phyloP scores from a whole-genome alignment of 2,113 vertebrate genomes.

The Butorides virescens region DNA sequence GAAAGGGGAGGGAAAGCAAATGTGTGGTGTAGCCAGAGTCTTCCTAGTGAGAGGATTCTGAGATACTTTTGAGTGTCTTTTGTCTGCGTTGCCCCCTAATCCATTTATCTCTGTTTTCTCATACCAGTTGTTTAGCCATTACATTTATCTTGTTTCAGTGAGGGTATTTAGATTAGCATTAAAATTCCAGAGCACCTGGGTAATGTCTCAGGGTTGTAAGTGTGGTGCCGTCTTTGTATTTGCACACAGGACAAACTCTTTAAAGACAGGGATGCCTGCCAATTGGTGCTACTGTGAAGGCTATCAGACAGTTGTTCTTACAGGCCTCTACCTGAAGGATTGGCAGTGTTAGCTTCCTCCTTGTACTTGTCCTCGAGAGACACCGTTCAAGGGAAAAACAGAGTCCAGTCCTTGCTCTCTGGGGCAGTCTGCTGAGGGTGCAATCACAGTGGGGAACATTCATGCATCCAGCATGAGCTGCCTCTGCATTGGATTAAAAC shows the following conservation, averaged over 20 bases:
- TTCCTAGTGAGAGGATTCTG: background rate
- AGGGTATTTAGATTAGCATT: slow-evolving; percentile 27
- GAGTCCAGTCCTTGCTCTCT: background rate
- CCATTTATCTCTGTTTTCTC: slow-evolving; percentile 15
- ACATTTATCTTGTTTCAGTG: background rate
- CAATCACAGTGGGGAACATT: background rate
- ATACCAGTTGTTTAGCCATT: background rate
- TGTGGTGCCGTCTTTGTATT: background rate
- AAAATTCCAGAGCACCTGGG: slow-evolving; percentile 20
- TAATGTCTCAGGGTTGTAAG: background rate
- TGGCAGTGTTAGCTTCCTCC: background rate
- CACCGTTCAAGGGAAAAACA: background rate
- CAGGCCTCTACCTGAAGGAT: background rate
- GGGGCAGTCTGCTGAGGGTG: background rate
- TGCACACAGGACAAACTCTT: background rate
- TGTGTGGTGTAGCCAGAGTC: background rate
- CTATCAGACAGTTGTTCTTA: background rate
- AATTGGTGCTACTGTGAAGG: background rate
- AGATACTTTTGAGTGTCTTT: background rate
- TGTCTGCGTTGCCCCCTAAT: background rate
- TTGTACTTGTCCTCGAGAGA: background rate
- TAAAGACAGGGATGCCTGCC: background rate
- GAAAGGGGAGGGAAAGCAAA: background rate
- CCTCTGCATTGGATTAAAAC: background rate
- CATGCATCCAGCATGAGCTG: background rate